Base-by-base conservation (phyloP, 2,113 vertebrate species). In the Albula goreensis region DNA sequence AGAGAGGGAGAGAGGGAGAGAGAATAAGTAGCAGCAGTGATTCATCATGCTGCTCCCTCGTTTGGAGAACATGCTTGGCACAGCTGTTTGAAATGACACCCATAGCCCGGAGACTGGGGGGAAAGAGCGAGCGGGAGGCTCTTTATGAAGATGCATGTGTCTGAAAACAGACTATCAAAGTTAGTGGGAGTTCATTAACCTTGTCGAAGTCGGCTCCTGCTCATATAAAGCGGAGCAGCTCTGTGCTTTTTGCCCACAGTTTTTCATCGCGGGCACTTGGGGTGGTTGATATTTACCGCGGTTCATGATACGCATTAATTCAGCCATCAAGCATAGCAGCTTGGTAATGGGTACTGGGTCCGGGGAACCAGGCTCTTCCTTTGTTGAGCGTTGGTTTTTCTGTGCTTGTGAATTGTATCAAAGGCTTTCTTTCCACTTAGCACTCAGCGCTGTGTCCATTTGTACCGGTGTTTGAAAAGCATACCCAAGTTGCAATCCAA, bases 181-280 rank as follows among this genome's bases (percentile, higher is more conserved):
- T 91, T 92, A 91, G 92, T 81, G 88, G 90, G 91, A 93, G 90
- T 93, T 94, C 92, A 92, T 92, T 94, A 94, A 93, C 93, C 91
- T 93, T 91, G 92, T 92, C 88, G 88, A 90, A 92, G 89, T 87
- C 85, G 88, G 89, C 84, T 87, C 87, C 22, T 87, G 88, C 88
- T 89, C 86, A 86, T 89, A 90, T 91, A 91, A 90, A 92, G 90
- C 9, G 5, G 87, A 89, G 91, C 90, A 92, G 91, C 90, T 93
- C 91, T 93, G 86, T 41, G 1, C 85, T 74, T 90, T 90, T 82
- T 83, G n/a, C 87, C 87, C 15, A 10, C 88, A 87, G 92, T 91
- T 88, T 91, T 93, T 91, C 89, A 91, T 89, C 86, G 83, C 88
- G 89, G 90, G 87, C 86, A 91, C 89, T 88, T 82, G 25, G 41